These are phyloP conservation scores for Pithys albifrons DNA, from an alignment of 2,113 vertebrate genomes.

Conservation along the genomic window DNA sequence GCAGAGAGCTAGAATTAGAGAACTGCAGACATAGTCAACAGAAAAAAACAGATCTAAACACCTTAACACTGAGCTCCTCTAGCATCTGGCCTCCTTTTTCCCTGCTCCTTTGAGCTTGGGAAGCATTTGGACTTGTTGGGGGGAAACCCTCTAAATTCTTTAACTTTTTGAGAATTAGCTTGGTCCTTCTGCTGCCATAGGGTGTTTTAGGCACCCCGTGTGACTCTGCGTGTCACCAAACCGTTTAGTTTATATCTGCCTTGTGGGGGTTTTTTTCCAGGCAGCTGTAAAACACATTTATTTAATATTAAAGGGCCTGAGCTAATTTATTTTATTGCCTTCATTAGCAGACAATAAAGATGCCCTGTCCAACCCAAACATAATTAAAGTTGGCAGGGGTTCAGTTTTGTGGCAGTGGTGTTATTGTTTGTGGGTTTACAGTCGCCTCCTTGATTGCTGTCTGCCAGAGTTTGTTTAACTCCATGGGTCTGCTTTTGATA, in stretches of 20 bases:
- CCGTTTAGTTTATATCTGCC: not conserved
- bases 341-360: slow-evolving; percentile 66
- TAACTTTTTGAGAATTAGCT: not conserved
- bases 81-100: too few species aligned
- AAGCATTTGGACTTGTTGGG: not conserved
- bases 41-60: not conserved
- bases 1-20: not conserved
- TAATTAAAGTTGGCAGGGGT: slow-evolving; percentile 72
- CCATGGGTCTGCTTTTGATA: slow-evolving; percentile 67
- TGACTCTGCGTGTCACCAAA: not conserved
- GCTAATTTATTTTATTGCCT: slow-evolving; percentile 57
- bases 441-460: slow-evolving; percentile 72
- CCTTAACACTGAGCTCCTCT: not conserved
- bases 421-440: slow-evolving; percentile 56
- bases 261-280: not conserved
- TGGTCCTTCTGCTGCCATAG: not conserved
- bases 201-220: not conserved
- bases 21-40: not conserved
- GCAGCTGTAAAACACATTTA: slow-evolving; percentile 62
- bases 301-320: slow-evolving; percentile 48
- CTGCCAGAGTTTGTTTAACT: slow-evolving; percentile 82
- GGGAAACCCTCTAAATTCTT: not conserved
- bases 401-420: slow-evolving; percentile 57
- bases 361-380: slow-evolving; percentile 68
- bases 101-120: not conserved